Conservation (phyloP, 1,140 invertebrate genomes). For the Ptiloglossa arizonensis region DNA sequence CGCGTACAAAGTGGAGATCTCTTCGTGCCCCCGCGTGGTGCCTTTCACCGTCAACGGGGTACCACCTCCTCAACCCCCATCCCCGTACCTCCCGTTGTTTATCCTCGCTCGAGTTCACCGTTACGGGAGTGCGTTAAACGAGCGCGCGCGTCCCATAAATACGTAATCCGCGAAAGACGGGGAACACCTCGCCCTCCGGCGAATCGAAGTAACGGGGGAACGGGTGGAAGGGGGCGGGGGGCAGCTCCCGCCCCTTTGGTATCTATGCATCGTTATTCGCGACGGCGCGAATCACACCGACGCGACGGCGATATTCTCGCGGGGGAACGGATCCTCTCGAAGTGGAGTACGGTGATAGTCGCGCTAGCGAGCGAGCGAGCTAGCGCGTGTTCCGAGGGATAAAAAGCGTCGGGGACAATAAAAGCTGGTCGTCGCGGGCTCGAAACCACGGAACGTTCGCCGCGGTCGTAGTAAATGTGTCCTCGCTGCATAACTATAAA, state of each 20-base stretch:
- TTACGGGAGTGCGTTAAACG: conserved; percentile 12
- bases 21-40: not conserved
- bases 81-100: no score
- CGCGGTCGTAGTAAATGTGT: conserved; percentile 73
- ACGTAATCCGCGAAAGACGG: no score
- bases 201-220: no score
- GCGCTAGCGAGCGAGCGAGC: no score
- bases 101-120: conserved; percentile 1
- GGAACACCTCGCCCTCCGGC: no score
- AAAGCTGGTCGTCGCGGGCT: conserved; percentile 62
- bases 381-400: conserved; percentile 49
- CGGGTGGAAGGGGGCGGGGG: no score
- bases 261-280: not conserved
- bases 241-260: not conserved
- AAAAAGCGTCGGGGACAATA: conserved; percentile 71
- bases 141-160: conserved; percentile 26
- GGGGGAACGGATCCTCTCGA: no score
- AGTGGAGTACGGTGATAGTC: no score
- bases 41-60: conserved; percentile 16
- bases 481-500: conserved; percentile 77
- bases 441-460: conserved; percentile 63
- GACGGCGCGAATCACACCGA: conserved; percentile 26
- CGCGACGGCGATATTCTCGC: no score
- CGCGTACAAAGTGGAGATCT: not conserved
- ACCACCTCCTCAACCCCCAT: no score